Evolutionary conservation across 2,888 invertebrate species (phyloP), one percentile per base, ranked within the genome.

Genomic region (Drosophila ezoana): DNA sequence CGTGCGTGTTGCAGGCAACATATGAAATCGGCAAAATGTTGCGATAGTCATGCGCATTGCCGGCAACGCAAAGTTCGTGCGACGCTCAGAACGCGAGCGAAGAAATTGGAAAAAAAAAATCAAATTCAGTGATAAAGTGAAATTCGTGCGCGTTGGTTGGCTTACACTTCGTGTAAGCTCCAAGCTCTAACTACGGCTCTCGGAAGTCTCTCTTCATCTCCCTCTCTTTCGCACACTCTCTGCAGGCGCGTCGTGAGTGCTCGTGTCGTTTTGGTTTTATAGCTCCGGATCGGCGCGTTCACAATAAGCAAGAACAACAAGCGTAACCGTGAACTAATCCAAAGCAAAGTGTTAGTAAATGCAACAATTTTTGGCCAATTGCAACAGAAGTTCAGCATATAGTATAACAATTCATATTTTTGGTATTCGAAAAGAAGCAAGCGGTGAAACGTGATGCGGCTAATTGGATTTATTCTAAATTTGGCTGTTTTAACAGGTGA

Each of bases 391-490:
- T 23, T 40, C 28, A 23, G 28, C 32, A 52, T 28, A 52, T 37
- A 20, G 20, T 37, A 52, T 52, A 52, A 52, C 40, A 37, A 45
- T 44, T 40, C 11, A 69, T 48, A 59, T 53, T 69, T 56, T 35
- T 49, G 48, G 40, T 49, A 53, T 20, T 51, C n/a, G 35, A 51
- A 8, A 72, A 56, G 57, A 33, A 58, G 13, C 38, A 14, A 52
- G 56, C 48, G 18, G 53, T 18, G 16, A 2, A 28, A 2, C 44
- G 68, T 52, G 37, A 83, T 91, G 91, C 79, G 79, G 72, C 89
- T 91, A 91, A 91, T 91, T 91, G 91, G 91, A 91, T 91, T 91
- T 88, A 76, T 91, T 81, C 79, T 91, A 89, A 91, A 90, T 91
- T 91, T 91, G 89, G 91, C 90, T 86, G 90, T 83, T 79, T 85